Percentiles rank a stretch among this genome's conserved stretches.
Conservation (phyloP, 2,888 invertebrate genomes). For the Mylabris sibirica region DNA sequence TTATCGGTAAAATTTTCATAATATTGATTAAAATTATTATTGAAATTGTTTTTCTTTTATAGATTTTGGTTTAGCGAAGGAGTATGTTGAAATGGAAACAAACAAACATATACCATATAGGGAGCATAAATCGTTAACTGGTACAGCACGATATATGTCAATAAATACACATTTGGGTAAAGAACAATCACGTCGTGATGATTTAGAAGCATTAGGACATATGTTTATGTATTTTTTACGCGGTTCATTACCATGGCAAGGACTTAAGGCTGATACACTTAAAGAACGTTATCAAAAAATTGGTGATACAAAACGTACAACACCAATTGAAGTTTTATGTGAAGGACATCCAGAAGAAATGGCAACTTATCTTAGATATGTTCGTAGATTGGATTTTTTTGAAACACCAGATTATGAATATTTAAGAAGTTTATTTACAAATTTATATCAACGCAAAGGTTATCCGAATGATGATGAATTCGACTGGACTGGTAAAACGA, state of each 20-base stretch:
- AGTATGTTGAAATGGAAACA: slow-evolving; percentile 99
- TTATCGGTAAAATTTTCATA: slow-evolving; percentile 85
- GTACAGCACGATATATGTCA: slow-evolving; percentile 98
- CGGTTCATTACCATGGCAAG: slow-evolving; percentile 99
- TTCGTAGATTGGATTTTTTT: slow-evolving; percentile 96
- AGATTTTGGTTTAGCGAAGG: slow-evolving; percentile 99
- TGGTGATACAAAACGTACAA: slow-evolving; percentile 99
- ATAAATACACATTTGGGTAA: slow-evolving; percentile 99
- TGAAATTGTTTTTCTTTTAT: slow-evolving; percentile 51
- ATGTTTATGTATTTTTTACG: slow-evolving; percentile 99
- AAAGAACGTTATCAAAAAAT: slow-evolving; percentile 99
- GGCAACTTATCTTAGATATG: slow-evolving; percentile 97
- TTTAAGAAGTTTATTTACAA: slow-evolving; percentile 93
- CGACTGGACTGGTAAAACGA: slow-evolving; percentile 90
- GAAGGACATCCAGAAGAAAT: slow-evolving; percentile 94
- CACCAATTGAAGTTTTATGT: slow-evolving; percentile 93
- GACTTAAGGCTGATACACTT: slow-evolving; percentile 97
- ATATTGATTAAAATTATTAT: slow-evolving; percentile 53
- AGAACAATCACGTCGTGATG: slow-evolving; percentile 99
- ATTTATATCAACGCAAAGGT: slow-evolving; percentile 86
- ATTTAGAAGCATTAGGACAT: slow-evolving; percentile 97
- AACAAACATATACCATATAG: slow-evolving; percentile 99
- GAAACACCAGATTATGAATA: slow-evolving; percentile 99
- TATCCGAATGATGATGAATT: slow-evolving; percentile 91
- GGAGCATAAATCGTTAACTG: slow-evolving; percentile 99